Conservation (phyloP, 2,888 invertebrate genomes). For the Zootermopsis nevadensis region DNA sequence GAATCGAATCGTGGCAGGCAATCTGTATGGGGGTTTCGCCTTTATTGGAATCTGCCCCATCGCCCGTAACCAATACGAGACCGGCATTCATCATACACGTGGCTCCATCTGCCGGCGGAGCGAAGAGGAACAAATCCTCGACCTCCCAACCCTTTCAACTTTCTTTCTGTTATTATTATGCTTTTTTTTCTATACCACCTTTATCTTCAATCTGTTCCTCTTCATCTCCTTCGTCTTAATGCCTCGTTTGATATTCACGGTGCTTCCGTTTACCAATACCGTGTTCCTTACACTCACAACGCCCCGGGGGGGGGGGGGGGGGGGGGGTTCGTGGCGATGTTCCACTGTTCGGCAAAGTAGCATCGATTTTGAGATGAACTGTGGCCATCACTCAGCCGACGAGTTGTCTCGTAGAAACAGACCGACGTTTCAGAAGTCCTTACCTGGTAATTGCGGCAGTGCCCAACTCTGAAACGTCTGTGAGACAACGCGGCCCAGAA, state of each 20-base stretch:
- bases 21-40: constrained; percentile 36
- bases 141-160: background rate
- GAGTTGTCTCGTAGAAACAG: too few species aligned
- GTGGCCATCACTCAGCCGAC: too few species aligned
- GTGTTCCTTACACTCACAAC: constrained; percentile 2
- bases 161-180: constrained; percentile 26
- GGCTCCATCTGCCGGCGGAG: background rate
- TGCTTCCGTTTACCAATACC: constrained; percentile 5
- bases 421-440: too few species aligned
- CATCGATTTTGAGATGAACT: constrained; percentile 16
- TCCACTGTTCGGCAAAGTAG: background rate
- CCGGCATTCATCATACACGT: constrained; percentile 39
- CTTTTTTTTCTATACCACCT: constrained; percentile 11
- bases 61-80: constrained; percentile 32
- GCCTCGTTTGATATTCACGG: constrained; percentile 27
- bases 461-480: too few species aligned
- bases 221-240: constrained; percentile 15
- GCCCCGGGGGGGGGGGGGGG: background rate
- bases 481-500: too few species aligned
- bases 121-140: background rate
- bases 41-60: constrained; percentile 46
- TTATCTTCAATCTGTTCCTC: constrained; percentile 32
- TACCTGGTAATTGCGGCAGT: too few species aligned
- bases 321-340: background rate
- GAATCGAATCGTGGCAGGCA: constrained; percentile 44